Percentiles rank a stretch among this genome's conserved stretches.
Evolutionary conservation across 1,140 invertebrate genomes (phyloP).

Genomic region (Druon quercuslanigerum): DNA sequence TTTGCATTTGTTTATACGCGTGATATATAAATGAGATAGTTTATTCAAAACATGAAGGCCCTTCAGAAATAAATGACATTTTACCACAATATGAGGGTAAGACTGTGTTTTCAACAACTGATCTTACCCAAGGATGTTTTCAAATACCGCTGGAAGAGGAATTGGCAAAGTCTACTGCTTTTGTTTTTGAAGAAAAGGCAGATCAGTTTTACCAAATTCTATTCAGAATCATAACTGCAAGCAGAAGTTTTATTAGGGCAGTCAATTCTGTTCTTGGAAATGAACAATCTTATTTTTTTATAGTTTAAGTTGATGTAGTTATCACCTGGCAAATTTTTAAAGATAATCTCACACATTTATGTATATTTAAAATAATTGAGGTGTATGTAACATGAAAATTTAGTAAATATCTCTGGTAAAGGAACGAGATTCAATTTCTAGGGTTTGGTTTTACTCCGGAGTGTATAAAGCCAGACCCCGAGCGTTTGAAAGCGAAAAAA

Average conservation of each 20-base stretch:
- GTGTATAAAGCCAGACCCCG: neutral
- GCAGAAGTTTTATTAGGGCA: slow-evolving; percentile 21
- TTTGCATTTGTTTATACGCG: too few relatives aligned
- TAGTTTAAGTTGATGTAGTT: slow-evolving; percentile 1
- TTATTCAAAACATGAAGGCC: too few relatives aligned
- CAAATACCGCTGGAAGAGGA: slow-evolving; percentile 20
- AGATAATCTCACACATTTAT: too few relatives aligned
- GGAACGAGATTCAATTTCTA: slow-evolving; percentile 23
- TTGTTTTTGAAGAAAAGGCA: neutral
- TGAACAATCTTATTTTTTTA: neutral
- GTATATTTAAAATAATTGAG: neutral
- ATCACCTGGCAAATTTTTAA: too few relatives aligned
- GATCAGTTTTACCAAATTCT: neutral
- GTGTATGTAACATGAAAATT: slow-evolving; percentile 23
- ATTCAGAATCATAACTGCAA: neutral
- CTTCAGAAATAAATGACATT: too few relatives aligned
- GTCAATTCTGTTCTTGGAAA: slow-evolving; percentile 32
- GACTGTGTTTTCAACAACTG: slow-evolving; percentile 1
- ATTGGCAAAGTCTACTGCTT: neutral
- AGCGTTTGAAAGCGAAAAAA: slow-evolving; percentile 13
- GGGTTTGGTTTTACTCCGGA: slow-evolving; percentile 14
- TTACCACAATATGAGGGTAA: neutral
- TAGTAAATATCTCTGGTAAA: slow-evolving; percentile 24
- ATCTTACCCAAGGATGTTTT: neutral
- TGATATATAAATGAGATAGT: too few relatives aligned